Evolutionary conservation across 1,140 invertebrate species (phyloP), one percentile per base, ranked within the genome.

Genomic region (Lethocerus indicus): DNA sequence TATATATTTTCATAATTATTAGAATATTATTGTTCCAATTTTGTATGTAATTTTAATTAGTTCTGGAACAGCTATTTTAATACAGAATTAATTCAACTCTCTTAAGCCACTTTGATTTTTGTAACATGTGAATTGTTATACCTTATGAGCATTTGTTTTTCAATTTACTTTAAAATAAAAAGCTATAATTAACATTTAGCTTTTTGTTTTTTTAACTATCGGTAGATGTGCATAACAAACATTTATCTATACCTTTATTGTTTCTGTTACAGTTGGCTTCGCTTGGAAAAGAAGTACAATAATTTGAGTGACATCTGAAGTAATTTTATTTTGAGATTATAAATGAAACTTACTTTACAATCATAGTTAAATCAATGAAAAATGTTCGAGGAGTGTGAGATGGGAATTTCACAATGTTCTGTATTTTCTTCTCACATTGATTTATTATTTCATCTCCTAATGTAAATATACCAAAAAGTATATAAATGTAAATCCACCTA

Each of bases 271-370:
- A 53, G 51, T 43, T 57, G 1, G 51, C 56, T 1, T 46, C 55
- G 16, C 47, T 57, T 6, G 56, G 56, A 0, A 35, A 53, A 49
- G 56, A 57, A 46, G 16, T 57, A 20, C 49, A 55, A 24, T 57
- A 36, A 53, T n/a, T n/a, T n/a, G n/a, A n/a, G n/a, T n/a, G n/a
- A n/a, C n/a, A n/a, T n/a, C n/a, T n/a, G n/a, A n/a, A n/a, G n/a
- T n/a, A n/a, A n/a, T n/a, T n/a, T n/a, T n/a, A n/a, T n/a, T n/a
- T n/a, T n/a, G n/a, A n/a, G n/a, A n/a, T n/a, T n/a, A n/a, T n/a
- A n/a, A n/a, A n/a, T n/a, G n/a, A n/a, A n/a, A n/a, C n/a, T n/a
- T n/a, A n/a, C n/a, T n/a, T n/a, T n/a, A n/a, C n/a, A n/a, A n/a
- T n/a, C n/a, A n/a, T n/a, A n/a, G n/a, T n/a, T n/a, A n/a, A n/a